These are phyloP conservation scores for Pygoscelis antarcticus DNA, from an alignment of 2,113 vertebrate species.

Conservation along the genomic window DNA sequence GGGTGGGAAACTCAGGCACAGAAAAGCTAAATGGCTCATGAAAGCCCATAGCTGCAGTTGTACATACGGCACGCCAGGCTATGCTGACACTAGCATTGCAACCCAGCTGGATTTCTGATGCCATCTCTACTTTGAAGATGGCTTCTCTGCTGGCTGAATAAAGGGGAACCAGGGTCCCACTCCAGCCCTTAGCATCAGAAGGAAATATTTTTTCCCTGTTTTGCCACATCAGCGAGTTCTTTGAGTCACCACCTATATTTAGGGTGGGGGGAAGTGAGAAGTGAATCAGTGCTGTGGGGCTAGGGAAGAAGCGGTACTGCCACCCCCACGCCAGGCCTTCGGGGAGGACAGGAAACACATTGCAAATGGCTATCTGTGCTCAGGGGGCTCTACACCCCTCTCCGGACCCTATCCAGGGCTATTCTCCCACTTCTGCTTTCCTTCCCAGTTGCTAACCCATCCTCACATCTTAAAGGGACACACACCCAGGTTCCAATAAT, in stretches of 20 bases:
- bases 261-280: conserved; percentile 76
- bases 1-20: not conserved
- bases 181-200: conserved; percentile 5
- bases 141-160: conserved; percentile 26
- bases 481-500: not conserved
- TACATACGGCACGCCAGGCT: too few species aligned
- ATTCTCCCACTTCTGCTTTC: conserved; percentile 77
- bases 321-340: not conserved
- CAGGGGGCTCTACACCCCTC: conserved; percentile 12
- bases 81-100: not conserved
- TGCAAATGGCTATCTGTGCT: conserved; percentile 46
- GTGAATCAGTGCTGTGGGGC: conserved; percentile 46
- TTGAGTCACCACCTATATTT: conserved; percentile 68
- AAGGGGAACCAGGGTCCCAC: conserved; percentile 70
- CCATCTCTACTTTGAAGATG: not conserved
- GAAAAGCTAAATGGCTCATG: not conserved
- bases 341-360: conserved; percentile 71
- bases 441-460: not conserved
- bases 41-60: not conserved
- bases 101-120: not conserved
- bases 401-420: not conserved
- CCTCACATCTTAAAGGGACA: conserved; percentile 28
- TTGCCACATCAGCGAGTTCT: conserved; percentile 70
- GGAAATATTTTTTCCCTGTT: conserved; percentile 48
- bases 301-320: conserved; percentile 24